Evolutionary conservation across 2,797 vertebrate genomes (phyloP).

Genomic region (Calcarius lapponicus): DNA sequence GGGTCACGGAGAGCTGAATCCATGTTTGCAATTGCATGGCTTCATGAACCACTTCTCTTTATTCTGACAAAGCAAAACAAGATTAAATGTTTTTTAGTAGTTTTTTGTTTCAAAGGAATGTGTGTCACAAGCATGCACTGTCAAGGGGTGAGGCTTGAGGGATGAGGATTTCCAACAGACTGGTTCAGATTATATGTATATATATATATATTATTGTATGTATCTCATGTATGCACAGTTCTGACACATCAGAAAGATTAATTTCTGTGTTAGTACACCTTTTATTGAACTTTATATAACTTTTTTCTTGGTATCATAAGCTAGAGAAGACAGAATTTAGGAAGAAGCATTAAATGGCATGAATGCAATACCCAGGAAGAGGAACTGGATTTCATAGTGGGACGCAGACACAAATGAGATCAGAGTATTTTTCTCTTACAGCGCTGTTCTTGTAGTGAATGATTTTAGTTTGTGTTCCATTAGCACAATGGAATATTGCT

Average conservation of each 20-base stretch:
- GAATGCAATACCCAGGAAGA: background rate
- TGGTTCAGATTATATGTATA: background rate
- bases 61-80: background rate
- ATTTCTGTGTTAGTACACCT: background rate
- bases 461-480: background rate
- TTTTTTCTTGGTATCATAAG: background rate
- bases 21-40: background rate
- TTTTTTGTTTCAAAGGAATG: background rate
- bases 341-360: background rate
- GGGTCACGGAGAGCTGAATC: background rate
- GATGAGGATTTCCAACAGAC: background rate
- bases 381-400: background rate
- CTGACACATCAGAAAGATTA: background rate
- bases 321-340: background rate
- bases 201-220: no score
- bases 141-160: background rate
- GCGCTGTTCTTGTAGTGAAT: background rate
- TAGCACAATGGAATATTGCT: background rate
- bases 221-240: background rate
- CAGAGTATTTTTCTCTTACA: background rate
- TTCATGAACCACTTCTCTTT: background rate
- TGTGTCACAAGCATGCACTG: background rate
- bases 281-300: background rate
- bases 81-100: background rate
- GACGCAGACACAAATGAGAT: background rate